phyloP scores from a whole-genome alignment of 2,888 invertebrate species.

The Sialis fuliginosa region DNA sequence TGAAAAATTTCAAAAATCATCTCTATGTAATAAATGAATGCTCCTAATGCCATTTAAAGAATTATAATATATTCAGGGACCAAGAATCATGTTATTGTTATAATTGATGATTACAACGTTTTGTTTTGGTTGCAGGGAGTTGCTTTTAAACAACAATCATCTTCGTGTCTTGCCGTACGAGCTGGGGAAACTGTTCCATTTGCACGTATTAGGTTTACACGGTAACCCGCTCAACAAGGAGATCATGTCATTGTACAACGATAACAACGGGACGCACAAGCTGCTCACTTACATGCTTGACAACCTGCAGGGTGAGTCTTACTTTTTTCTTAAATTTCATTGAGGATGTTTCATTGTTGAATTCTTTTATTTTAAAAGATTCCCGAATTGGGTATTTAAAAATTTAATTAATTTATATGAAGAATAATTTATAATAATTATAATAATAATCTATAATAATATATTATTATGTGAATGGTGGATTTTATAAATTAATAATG shows the following conservation, averaged over 20 bases:
- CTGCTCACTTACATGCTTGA: slow-evolving; percentile 89
- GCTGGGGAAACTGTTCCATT: slow-evolving; percentile 91
- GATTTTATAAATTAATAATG: neutral
- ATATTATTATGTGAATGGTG: neutral
- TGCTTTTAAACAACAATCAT: slow-evolving; percentile 86
- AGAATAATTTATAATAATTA: neutral
- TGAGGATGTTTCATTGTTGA: neutral
- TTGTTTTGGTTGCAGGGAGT: slow-evolving; percentile 49
- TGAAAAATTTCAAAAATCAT: too few species aligned
- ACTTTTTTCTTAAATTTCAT: slow-evolving; percentile 4
- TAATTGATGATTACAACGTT: neutral
- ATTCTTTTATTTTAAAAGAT: neutral
- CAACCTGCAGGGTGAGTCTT: slow-evolving; percentile 73
- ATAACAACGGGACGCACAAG: slow-evolving; percentile 86
- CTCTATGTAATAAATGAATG: too few species aligned
- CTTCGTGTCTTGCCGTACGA: slow-evolving; percentile 89
- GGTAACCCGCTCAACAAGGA: slow-evolving; percentile 92
- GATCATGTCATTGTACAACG: slow-evolving; percentile 78
- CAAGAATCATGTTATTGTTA: too few species aligned
- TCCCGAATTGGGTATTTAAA: neutral
- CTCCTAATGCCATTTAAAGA: too few species aligned
- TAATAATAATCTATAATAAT: too few species aligned
- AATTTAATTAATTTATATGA: neutral
- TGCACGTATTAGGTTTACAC: slow-evolving; percentile 79
- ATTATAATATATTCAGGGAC: too few species aligned